Percentiles rank a stretch among this genome's conserved stretches.
Conservation (phyloP, 2,797 vertebrate genomes). For the Falco novaeseelandiae region DNA sequence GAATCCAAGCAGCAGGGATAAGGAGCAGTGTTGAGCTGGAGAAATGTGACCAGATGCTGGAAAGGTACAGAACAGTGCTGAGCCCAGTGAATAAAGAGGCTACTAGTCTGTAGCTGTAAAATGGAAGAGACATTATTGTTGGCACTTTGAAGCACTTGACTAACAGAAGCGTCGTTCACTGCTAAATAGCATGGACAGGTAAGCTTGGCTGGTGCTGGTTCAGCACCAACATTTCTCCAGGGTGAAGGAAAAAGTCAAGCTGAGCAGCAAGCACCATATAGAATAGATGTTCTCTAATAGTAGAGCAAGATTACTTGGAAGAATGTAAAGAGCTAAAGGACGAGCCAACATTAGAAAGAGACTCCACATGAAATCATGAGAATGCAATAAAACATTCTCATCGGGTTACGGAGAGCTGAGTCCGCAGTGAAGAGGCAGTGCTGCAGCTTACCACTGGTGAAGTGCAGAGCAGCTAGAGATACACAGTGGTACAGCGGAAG, state of each 20-base stretch:
- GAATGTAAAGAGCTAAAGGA: background rate
- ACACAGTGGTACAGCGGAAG: background rate
- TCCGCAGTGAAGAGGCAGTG: background rate
- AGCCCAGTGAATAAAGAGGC: background rate
- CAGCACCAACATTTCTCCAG: background rate
- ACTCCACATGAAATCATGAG: background rate
- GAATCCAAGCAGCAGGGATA: background rate
- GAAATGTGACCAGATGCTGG: background rate
- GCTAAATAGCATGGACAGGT: background rate
- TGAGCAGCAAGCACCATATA: background rate
- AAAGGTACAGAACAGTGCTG: background rate
- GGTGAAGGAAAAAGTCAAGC: background rate
- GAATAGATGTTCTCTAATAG: background rate
- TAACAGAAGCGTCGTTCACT: background rate
- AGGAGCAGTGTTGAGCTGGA: background rate
- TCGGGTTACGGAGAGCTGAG: background rate
- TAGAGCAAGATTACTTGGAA: background rate
- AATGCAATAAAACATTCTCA: background rate
- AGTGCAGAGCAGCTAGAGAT: background rate
- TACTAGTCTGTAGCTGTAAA: background rate
- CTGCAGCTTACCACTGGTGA: background rate
- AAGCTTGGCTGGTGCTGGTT: background rate
- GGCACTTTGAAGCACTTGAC: background rate
- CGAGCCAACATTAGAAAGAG: background rate
- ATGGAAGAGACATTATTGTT: background rate